These are phyloP conservation scores for Xylophagus ater DNA, from an alignment of 2,888 invertebrate genomes.

Conservation along the genomic window DNA sequence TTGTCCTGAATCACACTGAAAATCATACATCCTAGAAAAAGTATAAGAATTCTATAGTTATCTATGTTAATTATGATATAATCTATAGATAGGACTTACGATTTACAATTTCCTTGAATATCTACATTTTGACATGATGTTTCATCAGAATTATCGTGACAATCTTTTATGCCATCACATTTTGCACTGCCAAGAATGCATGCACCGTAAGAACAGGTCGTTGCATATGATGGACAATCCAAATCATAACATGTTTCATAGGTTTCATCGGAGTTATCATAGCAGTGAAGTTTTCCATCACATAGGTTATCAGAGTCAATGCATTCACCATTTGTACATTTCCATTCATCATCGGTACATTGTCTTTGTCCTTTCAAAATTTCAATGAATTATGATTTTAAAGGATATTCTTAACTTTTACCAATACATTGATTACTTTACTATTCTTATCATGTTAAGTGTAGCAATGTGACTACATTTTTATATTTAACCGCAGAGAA, in stretches of 20 bases:
- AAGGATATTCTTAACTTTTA: no score
- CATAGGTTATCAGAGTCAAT: slow-evolving; percentile 12
- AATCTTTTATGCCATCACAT: slow-evolving; percentile 32
- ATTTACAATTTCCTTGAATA: not conserved
- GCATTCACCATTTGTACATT: slow-evolving; percentile 15
- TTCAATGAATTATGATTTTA: no score
- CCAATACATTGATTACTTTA: no score
- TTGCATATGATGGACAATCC: slow-evolving; percentile 43
- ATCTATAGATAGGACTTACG: slow-evolving; percentile 14
- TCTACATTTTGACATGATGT: slow-evolving; percentile 4
- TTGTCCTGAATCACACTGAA: slow-evolving; percentile 19
- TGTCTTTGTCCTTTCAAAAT: no score
- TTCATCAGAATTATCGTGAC: slow-evolving; percentile 16
- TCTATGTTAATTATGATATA: not conserved
- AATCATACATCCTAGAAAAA: slow-evolving; percentile 14
- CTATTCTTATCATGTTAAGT: no score
- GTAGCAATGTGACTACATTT: no score
- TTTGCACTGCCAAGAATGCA: slow-evolving; percentile 45
- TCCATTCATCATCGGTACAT: no score
- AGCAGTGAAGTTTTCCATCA: slow-evolving; percentile 32
- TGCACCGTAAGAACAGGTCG: slow-evolving; percentile 50
- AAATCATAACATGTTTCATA: slow-evolving; percentile 25
- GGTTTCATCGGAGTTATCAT: slow-evolving; percentile 19
- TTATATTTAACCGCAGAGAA: no score
- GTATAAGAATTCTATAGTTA: not conserved